Conservation (phyloP, 2,888 invertebrate genomes). For the Sabellastarte sp. region DNA sequence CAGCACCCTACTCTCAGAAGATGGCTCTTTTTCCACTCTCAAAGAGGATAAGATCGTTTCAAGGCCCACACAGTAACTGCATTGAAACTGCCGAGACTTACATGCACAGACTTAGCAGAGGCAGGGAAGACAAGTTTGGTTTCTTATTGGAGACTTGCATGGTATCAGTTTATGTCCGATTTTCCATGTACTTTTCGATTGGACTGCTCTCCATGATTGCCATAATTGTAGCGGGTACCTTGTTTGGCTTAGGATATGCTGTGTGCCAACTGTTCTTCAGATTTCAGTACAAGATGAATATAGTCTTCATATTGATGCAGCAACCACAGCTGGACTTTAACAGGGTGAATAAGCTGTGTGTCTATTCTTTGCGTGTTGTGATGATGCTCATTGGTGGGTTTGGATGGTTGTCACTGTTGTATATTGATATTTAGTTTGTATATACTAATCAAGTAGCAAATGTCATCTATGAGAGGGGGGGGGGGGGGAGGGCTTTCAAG, state of each 20-base stretch:
- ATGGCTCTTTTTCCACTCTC: too few species aligned
- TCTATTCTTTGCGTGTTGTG: background rate
- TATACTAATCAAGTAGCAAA: too few species aligned
- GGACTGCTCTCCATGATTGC: background rate
- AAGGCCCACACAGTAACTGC: background rate
- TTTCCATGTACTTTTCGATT: background rate
- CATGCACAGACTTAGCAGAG: background rate
- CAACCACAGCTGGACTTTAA: background rate
- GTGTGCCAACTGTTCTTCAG: background rate
- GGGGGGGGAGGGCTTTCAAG: too few species aligned
- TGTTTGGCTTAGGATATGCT: background rate
- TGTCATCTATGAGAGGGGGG: too few species aligned
- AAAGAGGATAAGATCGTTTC: too few species aligned
- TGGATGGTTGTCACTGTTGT: background rate
- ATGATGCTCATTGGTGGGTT: background rate
- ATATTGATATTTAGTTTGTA: background rate
- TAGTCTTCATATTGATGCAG: background rate
- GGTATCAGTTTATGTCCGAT: background rate
- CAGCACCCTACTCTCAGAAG: too few species aligned
- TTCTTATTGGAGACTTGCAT: background rate
- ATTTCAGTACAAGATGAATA: background rate
- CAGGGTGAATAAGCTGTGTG: background rate
- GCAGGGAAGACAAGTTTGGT: background rate
- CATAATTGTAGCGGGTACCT: background rate
- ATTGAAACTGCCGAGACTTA: background rate